Base-by-base conservation (phyloP, 2,113 vertebrate species). In the Cottus gobio region DNA sequence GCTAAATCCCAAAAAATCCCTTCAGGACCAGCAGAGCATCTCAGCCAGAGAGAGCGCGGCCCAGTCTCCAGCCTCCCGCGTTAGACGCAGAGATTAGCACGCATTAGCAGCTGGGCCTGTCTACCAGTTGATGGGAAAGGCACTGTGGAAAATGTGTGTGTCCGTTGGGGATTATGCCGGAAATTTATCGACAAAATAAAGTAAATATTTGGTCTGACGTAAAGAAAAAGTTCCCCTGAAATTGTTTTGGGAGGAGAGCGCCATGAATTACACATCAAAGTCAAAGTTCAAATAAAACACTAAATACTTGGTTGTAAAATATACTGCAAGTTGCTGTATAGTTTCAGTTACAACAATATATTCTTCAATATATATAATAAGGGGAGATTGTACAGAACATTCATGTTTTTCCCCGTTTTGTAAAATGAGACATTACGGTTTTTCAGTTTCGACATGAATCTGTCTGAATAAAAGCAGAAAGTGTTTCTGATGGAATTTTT, bases 61-160 rank as follows among this genome's bases (percentile, higher is more conserved):
- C 18, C 86, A 78, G 82, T 77, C 71, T 60, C 62, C 76, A 77
- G 75, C 88, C 73, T 54, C 24, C 1, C 62, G 87, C 69, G 36
- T 74, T 50, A 71, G 67, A 89, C 82, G 80, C 79, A 68, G 34
- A 83, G 86, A 93, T 93, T 85, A 92, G 73, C 82, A 74, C 1
- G 65, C 82, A 87, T 89, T 89, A 91, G 73, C 87, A 86, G 79
- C 85, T 60, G 77, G 73, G 80, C 67, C 78, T 75, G 74, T 80
- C 85, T 79, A 77, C 69, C 39, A 20, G 63, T 61, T 69, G 72
- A 84, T 83, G 82, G 79, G 60, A 66, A 54, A 87, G 79, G 10
- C 12, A 30, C 54, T 56, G 72, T 60, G 74, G 44, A 75, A 63
- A 70, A 60, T 78, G 26, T 69, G 63, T 7, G 42, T 39, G 34